Evolutionary conservation across 1,140 invertebrate genomes (phyloP).

Genomic region (Zaprionus nigranus): DNA sequence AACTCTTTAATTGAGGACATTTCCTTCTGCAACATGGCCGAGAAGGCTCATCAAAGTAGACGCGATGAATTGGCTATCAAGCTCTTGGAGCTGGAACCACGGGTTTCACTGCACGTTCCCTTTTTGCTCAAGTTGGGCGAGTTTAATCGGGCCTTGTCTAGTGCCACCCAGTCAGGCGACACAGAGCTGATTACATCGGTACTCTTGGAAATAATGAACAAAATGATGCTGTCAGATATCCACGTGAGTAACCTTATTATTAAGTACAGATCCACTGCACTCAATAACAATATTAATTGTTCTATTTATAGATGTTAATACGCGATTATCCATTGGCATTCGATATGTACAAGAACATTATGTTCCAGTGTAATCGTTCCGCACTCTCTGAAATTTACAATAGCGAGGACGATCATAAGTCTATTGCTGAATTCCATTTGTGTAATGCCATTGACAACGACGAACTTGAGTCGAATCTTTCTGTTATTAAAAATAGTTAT

Average conservation of each 20-base stretch:
- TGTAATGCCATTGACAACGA: slow-evolving; percentile 84
- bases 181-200: slow-evolving; percentile 96
- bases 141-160: slow-evolving; percentile 91
- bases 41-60: slow-evolving; percentile 94
- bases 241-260: slow-evolving; percentile 45
- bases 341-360: slow-evolving; percentile 95
- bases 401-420: slow-evolving; percentile 95
- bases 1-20: slow-evolving; percentile 91
- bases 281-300: neutral
- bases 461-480: slow-evolving; percentile 87
- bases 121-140: slow-evolving; percentile 93
- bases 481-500: slow-evolving; percentile 90
- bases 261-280: neutral
- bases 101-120: slow-evolving; percentile 94
- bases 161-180: slow-evolving; percentile 97
- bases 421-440: slow-evolving; percentile 88
- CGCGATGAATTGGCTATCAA: slow-evolving; percentile 95
- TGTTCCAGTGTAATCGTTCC: slow-evolving; percentile 92
- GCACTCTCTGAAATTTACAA: slow-evolving; percentile 93
- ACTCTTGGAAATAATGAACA: slow-evolving; percentile 87
- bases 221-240: slow-evolving; percentile 78
- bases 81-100: slow-evolving; percentile 95
- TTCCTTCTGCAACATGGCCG: slow-evolving; percentile 97
- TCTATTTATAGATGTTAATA: slow-evolving; percentile 87
- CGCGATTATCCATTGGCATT: slow-evolving; percentile 92